phyloP scores from a whole-genome alignment of 1,140 invertebrate genomes.

The Halyomorpha halys region DNA sequence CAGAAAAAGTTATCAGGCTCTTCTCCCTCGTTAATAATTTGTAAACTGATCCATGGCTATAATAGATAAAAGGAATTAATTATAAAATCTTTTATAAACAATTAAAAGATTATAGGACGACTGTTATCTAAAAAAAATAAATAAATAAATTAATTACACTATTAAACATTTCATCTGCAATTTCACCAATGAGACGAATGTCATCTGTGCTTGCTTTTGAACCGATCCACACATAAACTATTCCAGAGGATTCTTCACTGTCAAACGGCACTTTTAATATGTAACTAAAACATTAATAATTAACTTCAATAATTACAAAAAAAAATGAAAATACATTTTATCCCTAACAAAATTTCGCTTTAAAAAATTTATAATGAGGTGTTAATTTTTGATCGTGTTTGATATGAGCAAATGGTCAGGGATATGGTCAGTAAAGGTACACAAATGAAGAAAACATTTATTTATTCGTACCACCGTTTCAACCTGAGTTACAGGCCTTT shows the following conservation, averaged over 20 bases:
- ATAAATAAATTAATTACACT: constrained; percentile 41
- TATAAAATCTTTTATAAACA: too few relatives aligned
- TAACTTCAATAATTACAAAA: too few relatives aligned
- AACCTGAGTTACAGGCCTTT: too few relatives aligned
- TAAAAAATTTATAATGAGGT: too few relatives aligned
- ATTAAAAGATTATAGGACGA: neutral
- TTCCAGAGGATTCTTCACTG: constrained; percentile 69
- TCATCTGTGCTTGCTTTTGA: constrained; percentile 80
- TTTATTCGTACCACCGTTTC: too few relatives aligned
- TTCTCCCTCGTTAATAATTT: constrained; percentile 88
- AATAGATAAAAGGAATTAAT: constrained; percentile 20
- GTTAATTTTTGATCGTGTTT: too few relatives aligned
- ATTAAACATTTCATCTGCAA: constrained; percentile 89
- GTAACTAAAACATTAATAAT: constrained; percentile 53
- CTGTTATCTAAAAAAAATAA: too few relatives aligned
- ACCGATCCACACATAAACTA: constrained; percentile 97
- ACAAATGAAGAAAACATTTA: too few relatives aligned
- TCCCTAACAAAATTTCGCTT: too few relatives aligned
- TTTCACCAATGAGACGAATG: constrained; percentile 78
- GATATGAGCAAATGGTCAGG: too few relatives aligned
- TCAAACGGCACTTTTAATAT: constrained; percentile 94
- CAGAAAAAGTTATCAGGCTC: constrained; percentile 99
- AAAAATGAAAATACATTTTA: too few relatives aligned
- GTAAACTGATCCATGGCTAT: constrained; percentile 69
- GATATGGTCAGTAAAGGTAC: too few relatives aligned